Conservation (phyloP, 2,113 vertebrate genomes). For the Loxodonta africana region DNA sequence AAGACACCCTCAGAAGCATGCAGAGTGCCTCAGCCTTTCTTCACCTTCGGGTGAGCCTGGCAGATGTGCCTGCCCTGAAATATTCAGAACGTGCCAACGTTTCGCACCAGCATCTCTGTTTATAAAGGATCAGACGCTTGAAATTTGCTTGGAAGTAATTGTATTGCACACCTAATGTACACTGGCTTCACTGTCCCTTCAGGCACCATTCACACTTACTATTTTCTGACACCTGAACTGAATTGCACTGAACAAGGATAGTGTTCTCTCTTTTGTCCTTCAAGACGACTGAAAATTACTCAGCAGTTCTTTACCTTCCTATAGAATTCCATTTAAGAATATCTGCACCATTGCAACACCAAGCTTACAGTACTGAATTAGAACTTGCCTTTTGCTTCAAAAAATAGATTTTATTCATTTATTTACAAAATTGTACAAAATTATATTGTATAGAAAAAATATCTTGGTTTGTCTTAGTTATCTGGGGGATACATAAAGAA, state of each 20-base stretch:
- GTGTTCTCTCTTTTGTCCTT: background rate
- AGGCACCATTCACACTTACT: background rate
- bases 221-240: background rate
- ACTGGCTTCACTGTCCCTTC: background rate
- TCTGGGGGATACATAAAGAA: background rate
- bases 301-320: background rate
- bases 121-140: background rate
- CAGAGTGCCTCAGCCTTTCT: background rate
- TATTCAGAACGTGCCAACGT: background rate
- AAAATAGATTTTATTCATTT: conserved; percentile 23
- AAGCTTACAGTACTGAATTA: background rate
- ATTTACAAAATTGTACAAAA: background rate
- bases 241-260: background rate
- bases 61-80: background rate
- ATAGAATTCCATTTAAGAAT: background rate
- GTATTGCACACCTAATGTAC: background rate
- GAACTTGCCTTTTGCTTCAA: background rate
- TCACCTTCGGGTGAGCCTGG: background rate
- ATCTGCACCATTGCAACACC: background rate
- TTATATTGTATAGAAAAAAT: background rate
- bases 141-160: background rate
- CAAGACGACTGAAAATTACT: background rate
- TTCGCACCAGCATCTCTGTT: background rate
- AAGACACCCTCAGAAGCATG: background rate
- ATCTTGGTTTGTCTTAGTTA: background rate